A percentile compares a stretch with the other conserved stretches of the same genome.
Conservation (phyloP, 2,888 invertebrate genomes). For the Gisinianus flammeolus region DNA sequence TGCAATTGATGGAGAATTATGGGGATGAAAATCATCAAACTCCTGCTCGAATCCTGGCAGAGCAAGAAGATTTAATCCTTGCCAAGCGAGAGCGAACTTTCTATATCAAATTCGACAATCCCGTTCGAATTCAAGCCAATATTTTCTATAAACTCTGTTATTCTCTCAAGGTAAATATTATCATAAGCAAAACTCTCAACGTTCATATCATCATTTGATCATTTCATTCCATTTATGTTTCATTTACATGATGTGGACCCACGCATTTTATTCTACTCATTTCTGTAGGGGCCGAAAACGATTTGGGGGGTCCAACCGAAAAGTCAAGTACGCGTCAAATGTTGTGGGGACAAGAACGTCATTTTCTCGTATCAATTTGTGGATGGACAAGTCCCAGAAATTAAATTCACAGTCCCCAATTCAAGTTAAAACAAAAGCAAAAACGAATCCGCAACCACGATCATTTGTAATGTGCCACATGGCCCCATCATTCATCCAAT, state of each 20-base stretch:
- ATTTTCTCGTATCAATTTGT: constrained; percentile 26
- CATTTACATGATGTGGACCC: not conserved
- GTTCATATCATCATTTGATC: too few species aligned
- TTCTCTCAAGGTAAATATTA: constrained; percentile 24
- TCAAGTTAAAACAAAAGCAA: too few species aligned
- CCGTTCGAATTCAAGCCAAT: constrained; percentile 23
- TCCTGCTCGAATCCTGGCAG: not conserved
- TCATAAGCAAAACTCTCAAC: too few species aligned
- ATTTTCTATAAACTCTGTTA: constrained; percentile 23
- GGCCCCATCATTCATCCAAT: too few species aligned
- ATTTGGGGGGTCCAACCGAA: constrained; percentile 35
- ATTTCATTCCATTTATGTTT: not conserved
- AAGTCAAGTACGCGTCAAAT: constrained; percentile 10
- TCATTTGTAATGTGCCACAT: too few species aligned
- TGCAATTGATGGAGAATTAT: constrained; percentile 1
- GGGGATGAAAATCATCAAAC: constrained; percentile 8
- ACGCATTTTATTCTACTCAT: not conserved
- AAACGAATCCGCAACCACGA: too few species aligned
- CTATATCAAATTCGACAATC: constrained; percentile 33
- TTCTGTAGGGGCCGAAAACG: constrained; percentile 32
- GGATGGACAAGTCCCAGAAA: constrained; percentile 38
- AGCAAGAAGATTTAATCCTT: constrained; percentile 14
- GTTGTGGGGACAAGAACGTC: constrained; percentile 22
- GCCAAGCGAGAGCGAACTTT: constrained; percentile 36
- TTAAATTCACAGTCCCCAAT: constrained; percentile 17